phyloP scores from a whole-genome alignment of 2,113 vertebrate genomes.

The Theristicus caerulescens region DNA sequence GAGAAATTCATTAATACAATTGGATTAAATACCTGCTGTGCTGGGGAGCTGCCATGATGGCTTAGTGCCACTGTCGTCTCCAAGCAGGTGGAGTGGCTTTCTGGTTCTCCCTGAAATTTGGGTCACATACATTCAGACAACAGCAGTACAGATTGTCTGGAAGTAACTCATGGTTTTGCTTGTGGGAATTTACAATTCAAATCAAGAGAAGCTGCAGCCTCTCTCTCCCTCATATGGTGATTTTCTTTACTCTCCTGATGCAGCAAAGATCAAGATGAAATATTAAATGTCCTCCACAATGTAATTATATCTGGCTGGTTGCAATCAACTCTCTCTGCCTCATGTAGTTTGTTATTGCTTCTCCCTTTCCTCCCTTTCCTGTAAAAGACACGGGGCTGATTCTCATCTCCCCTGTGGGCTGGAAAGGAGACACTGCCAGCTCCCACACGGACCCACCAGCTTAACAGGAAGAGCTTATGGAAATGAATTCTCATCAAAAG shows the following conservation, averaged over 20 bases:
- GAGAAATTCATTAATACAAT: neutral
- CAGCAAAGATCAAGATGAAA: conserved; percentile 39
- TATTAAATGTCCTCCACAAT: conserved; percentile 51
- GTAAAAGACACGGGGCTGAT: neutral
- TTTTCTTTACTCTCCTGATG: conserved; percentile 35
- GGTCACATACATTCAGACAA: neutral
- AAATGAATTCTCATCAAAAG: neutral
- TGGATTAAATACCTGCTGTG: conserved; percentile 25
- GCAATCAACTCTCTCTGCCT: conserved; percentile 41
- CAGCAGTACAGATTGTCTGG: neutral
- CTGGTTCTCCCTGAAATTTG: neutral
- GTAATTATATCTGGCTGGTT: conserved; percentile 53
- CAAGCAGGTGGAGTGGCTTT: neutral
- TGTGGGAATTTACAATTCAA: conserved; percentile 43
- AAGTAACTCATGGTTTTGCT: neutral
- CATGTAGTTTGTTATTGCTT: neutral
- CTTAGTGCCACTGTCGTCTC: neutral
- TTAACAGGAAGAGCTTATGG: neutral
- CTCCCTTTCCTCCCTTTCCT: neutral
- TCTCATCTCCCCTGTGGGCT: neutral
- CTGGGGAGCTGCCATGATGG: neutral
- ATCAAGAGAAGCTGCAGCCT: conserved; percentile 12
- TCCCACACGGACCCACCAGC: neutral
- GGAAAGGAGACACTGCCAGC: neutral
- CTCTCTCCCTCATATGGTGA: conserved; percentile 1